Conservation (phyloP, 2,113 vertebrate species). For the Bothrops jararaca region DNA sequence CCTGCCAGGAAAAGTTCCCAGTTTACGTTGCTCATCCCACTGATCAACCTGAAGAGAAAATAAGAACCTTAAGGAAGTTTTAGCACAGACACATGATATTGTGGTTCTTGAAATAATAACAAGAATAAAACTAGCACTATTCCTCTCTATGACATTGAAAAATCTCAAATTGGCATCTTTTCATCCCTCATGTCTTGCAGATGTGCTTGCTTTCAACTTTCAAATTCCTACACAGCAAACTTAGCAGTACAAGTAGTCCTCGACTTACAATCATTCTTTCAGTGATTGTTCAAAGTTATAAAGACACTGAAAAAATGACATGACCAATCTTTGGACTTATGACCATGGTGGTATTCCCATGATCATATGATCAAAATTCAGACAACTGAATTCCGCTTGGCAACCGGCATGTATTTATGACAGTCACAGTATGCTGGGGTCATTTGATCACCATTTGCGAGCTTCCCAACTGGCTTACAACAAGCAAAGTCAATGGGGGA, state of each 20-base stretch:
- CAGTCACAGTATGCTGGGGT: not conserved
- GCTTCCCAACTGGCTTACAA: not conserved
- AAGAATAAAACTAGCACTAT: not conserved
- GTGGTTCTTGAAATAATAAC: not conserved
- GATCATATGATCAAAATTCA: not conserved
- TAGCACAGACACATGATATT: not conserved
- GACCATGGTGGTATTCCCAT: not conserved
- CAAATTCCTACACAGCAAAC: not conserved
- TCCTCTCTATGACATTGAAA: not conserved
- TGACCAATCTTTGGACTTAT: not conserved
- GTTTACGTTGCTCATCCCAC: constrained; percentile 14
- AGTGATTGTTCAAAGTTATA: not conserved
- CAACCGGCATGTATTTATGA: not conserved
- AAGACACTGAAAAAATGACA: not conserved
- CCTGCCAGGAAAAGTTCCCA: constrained; percentile 17
- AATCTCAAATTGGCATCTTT: not conserved
- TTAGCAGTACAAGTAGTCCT: not conserved
- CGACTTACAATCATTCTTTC: not conserved
- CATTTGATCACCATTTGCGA: not conserved
- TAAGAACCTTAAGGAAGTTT: not conserved
- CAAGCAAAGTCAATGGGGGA: not conserved
- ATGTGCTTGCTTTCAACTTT: not conserved
- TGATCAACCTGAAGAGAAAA: not conserved
- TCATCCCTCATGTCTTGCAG: not conserved
- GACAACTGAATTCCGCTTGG: not conserved